Conservation (phyloP, 2,113 vertebrate genomes). For the Neodon shergylaensis region DNA sequence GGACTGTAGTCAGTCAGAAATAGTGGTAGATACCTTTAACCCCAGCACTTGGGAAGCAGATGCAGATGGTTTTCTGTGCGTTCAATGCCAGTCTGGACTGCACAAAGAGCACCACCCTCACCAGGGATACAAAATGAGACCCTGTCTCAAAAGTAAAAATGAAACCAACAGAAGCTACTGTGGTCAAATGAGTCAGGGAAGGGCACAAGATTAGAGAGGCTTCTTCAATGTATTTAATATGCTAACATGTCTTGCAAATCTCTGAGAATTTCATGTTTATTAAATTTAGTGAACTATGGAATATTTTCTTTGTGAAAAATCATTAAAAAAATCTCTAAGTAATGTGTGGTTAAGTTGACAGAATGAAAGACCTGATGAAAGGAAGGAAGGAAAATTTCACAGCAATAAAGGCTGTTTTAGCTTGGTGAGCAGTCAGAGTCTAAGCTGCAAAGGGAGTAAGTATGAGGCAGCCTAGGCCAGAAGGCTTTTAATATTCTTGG, state of each 20-base stretch:
- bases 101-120: neutral
- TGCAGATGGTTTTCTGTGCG: neutral
- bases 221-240: conserved; percentile 11
- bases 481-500: conserved; percentile 15
- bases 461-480: neutral
- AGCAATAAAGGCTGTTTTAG: neutral
- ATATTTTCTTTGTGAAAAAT: conserved; percentile 31
- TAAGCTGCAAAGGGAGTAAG: neutral
- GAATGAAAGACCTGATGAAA: conserved; percentile 8
- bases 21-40: neutral
- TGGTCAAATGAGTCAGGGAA: neutral
- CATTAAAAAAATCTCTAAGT: conserved; percentile 37
- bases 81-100: neutral
- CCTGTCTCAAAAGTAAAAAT: neutral
- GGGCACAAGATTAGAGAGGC: neutral
- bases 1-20: neutral
- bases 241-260: neutral
- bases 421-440: neutral
- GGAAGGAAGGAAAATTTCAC: conserved; percentile 6
- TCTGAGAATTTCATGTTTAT: neutral
- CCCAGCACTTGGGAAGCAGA: neutral
- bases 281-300: conserved; percentile 27
- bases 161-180: neutral
- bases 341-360: neutral
- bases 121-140: neutral